Percentiles rank a stretch among this genome's conserved stretches.
These are phyloP conservation scores for Stenodera caucasica DNA, from an alignment of 2,888 invertebrate genomes.

Conservation along the genomic window DNA sequence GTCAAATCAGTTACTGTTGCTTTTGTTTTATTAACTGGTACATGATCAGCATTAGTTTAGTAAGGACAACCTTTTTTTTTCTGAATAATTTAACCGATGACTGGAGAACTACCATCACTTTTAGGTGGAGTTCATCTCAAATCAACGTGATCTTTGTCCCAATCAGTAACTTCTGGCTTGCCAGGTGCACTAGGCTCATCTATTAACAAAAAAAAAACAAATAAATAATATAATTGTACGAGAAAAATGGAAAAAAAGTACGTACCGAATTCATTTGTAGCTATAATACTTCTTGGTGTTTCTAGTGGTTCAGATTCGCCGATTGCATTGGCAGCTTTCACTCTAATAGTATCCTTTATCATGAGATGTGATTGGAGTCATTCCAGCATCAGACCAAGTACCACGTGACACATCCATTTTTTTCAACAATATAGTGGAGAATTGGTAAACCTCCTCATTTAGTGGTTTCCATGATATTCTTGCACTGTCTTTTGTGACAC, in stretches of 20 bases:
- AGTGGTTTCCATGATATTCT: slow-evolving; percentile 82
- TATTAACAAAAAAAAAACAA: too few species aligned
- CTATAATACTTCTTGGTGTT: slow-evolving; percentile 83
- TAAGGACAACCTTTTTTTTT: slow-evolving; percentile 94
- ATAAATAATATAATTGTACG: slow-evolving; percentile 17
- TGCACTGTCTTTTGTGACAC: slow-evolving; percentile 88
- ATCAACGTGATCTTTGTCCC: slow-evolving; percentile 92
- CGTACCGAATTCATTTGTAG: slow-evolving; percentile 92
- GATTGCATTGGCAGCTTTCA: slow-evolving; percentile 94
- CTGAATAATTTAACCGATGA: slow-evolving; percentile 90
- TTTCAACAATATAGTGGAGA: slow-evolving; percentile 92
- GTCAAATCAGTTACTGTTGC: slow-evolving; percentile 87
- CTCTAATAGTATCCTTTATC: slow-evolving; percentile 95
- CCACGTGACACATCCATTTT: slow-evolving; percentile 96
- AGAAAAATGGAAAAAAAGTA: slow-evolving; percentile 17
- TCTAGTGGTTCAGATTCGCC: slow-evolving; percentile 96
- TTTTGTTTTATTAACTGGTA: slow-evolving; percentile 75
- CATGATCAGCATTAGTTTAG: slow-evolving; percentile 90
- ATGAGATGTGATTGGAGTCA: slow-evolving; percentile 77
- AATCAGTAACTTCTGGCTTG: slow-evolving; percentile 87
- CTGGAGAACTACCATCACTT: slow-evolving; percentile 88
- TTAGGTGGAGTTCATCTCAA: slow-evolving; percentile 90
- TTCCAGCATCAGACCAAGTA: slow-evolving; percentile 92
- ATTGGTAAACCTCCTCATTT: slow-evolving; percentile 97
- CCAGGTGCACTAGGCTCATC: slow-evolving; percentile 93